These are phyloP conservation scores for Galeopterus variegatus DNA, from an alignment of 2,113 vertebrate genomes.

Conservation along the genomic window DNA sequence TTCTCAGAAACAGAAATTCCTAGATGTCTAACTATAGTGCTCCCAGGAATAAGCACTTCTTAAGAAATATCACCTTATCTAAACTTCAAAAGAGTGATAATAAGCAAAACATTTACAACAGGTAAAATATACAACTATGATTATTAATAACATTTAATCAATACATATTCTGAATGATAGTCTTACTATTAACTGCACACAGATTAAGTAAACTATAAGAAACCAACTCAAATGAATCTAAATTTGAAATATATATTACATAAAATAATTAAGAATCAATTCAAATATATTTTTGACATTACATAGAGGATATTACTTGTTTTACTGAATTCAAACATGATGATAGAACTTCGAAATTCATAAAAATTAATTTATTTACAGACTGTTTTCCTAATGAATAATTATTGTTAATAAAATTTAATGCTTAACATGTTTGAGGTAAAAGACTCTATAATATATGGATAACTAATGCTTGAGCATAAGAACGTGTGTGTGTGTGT, in stretches of 20 bases:
- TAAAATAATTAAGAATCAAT: background rate
- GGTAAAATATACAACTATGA: background rate
- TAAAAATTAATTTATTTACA: background rate
- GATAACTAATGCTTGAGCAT: background rate
- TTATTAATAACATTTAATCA: slow-evolving; percentile 47
- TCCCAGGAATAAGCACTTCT: background rate
- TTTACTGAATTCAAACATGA: slow-evolving; percentile 6
- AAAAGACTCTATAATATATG: background rate
- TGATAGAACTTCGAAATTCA: background rate
- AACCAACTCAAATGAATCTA: background rate
- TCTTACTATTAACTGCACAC: background rate
- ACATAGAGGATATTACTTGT: background rate
- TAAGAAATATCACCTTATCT: background rate
- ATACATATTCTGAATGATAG: background rate
- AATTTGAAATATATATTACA: background rate
- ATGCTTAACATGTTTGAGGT: background rate
- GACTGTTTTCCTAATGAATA: background rate
- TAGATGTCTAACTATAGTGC: background rate
- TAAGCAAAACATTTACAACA: background rate
- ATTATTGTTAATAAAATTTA: background rate
- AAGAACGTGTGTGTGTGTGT: background rate
- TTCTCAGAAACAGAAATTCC: background rate
- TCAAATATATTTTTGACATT: background rate
- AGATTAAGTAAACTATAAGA: slow-evolving; percentile 15
- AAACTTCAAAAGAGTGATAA: background rate